Evolutionary conservation across 2,797 vertebrate species (phyloP).

Genomic region (Falco columbarius): DNA sequence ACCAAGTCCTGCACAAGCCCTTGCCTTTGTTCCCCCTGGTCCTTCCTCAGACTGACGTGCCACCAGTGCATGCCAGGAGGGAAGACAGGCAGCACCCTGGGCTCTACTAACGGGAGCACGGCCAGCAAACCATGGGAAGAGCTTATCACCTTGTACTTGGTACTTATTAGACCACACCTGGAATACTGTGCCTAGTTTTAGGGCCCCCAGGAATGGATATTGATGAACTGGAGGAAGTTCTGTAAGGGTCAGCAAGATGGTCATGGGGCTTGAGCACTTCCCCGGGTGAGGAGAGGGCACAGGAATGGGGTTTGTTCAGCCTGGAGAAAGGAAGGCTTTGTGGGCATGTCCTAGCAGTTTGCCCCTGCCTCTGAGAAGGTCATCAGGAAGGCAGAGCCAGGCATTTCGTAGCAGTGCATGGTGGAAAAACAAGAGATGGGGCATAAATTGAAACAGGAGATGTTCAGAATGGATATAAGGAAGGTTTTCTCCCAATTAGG

Average conservation of each 20-base stretch:
- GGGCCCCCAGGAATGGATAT: not conserved
- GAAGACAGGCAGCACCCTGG: not conserved
- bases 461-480: not conserved
- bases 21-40: not conserved
- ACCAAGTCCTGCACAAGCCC: not conserved
- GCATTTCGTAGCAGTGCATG: not conserved
- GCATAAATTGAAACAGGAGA: not conserved
- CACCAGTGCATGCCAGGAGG: not conserved
- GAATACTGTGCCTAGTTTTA: not conserved
- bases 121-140: not conserved
- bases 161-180: not conserved
- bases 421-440: not conserved
- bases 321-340: not conserved
- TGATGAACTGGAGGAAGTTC: not conserved
- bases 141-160: not conserved
- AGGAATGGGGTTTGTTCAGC: not conserved
- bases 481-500: not conserved
- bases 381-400: not conserved
- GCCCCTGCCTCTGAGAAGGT: not conserved
- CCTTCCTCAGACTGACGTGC: not conserved
- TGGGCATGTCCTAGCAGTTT: not conserved
- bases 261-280: not conserved
- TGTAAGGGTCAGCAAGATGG: not conserved
- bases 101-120: not conserved
- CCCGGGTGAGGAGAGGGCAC: not conserved